Evolutionary conservation across 2,888 invertebrate species (phyloP), one percentile per base, ranked within the genome.

Genomic region (Drosophila atripex): DNA sequence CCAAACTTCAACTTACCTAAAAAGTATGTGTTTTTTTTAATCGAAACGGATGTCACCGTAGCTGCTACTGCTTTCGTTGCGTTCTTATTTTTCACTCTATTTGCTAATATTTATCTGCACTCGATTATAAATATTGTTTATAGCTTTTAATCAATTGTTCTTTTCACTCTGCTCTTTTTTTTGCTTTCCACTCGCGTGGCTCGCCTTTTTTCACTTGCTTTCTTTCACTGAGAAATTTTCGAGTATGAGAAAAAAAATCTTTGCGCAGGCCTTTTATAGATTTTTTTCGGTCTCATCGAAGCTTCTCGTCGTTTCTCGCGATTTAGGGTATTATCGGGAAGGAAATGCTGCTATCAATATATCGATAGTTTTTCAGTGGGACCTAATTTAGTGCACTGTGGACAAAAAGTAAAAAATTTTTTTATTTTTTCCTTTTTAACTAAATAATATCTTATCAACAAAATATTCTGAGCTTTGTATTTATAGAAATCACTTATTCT

Each of bases 261-360:
- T 3, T 8, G 38, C 16, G 51, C n/a, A n/a, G 9, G 21, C 47
- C 46, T 82, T 86, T 58, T 82, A 82, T 82, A 86, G 85, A 52
- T 57, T 77, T 49, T 49, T 3, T 11, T 11, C 25, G 35, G 65
- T 73, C 74, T 65, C 65, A 59, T 78, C 71, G 82, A 82, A 82
- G 68, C 66, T 82, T 82, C 82, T 86, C 80, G 82, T 84, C 55
- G 72, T 53, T 86, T 84, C 87, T 60, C 46, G 80, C 16, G n/a
- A 7, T 35, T n/a, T 28, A 9, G 28, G 9, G 28, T 28, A 28
- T 28, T 28, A 28, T 28, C 28, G 28, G 28, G 28, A 28, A 28
- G 9, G 9, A 8, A 28, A 28, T 28, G 28, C 9, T 9, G 9
- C 28, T 28, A 28, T 28, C 28, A 9, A 28, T 28, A 28, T 28